Evolutionary conservation across 2,113 vertebrate species (phyloP).

Genomic region (Toxotes chatareus): DNA sequence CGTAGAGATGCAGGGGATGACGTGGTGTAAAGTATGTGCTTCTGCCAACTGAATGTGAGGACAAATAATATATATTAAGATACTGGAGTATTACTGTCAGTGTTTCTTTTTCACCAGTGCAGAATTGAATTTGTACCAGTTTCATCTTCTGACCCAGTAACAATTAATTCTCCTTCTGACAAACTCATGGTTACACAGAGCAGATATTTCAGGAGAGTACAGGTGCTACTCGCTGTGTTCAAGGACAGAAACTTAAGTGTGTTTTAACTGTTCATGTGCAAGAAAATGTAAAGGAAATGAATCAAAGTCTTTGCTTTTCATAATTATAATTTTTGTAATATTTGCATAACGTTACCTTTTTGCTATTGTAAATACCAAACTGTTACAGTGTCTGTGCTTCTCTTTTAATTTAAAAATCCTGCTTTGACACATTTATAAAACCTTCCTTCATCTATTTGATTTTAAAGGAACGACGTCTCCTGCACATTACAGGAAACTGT

Average conservation of each 20-base stretch:
- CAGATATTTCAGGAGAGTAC: slow-evolving; percentile 59
- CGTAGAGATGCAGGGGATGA: slow-evolving; percentile 42
- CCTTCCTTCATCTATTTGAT: slow-evolving; percentile 33
- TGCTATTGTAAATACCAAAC: slow-evolving; percentile 75
- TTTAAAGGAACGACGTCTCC: slow-evolving; percentile 31
- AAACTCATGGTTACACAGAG: slow-evolving; percentile 35
- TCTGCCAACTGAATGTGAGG: slow-evolving; percentile 74
- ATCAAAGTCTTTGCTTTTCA: slow-evolving; percentile 58
- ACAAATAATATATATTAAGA: slow-evolving; percentile 66
- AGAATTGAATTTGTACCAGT: slow-evolving; percentile 52
- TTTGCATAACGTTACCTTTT: slow-evolving; percentile 68
- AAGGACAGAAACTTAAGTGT: slow-evolving; percentile 41
- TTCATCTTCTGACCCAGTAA: slow-evolving; percentile 48
- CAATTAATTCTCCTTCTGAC: slow-evolving; percentile 40
- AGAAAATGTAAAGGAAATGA: slow-evolving; percentile 55
- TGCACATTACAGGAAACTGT: slow-evolving; percentile 20
- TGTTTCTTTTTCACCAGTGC: slow-evolving; percentile 57
- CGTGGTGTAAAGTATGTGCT: slow-evolving; percentile 63
- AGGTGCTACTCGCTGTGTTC: slow-evolving; percentile 69
- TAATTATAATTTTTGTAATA: slow-evolving; percentile 72
- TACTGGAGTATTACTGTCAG: slow-evolving; percentile 71
- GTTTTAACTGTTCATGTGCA: slow-evolving; percentile 62
- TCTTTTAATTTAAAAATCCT: slow-evolving; percentile 61
- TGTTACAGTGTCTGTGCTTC: slow-evolving; percentile 56
- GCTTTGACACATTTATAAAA: slow-evolving; percentile 50